Conservation (phyloP, 1,140 invertebrate species). For the Cylas formicarius region DNA sequence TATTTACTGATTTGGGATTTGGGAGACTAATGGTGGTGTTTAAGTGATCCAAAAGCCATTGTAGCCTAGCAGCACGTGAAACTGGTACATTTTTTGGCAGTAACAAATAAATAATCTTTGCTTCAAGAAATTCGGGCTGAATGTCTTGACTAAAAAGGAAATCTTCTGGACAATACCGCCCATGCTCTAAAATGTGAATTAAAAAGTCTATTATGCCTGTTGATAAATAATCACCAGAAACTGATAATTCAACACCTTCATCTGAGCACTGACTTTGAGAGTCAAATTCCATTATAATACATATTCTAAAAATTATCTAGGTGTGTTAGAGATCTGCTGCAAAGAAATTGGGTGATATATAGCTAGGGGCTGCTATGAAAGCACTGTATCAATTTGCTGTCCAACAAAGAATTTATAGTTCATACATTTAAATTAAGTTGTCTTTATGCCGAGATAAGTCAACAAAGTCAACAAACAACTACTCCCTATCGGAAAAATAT, state of each 20-base stretch:
- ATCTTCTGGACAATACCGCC: constrained; percentile 24
- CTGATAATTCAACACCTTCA: constrained; percentile 34
- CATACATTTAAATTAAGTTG: too few species aligned
- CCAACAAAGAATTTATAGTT: too few species aligned
- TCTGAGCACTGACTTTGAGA: constrained; percentile 33
- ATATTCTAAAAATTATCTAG: too few species aligned
- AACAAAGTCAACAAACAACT: too few species aligned
- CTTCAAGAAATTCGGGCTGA: constrained; percentile 48
- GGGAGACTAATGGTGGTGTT: constrained; percentile 54
- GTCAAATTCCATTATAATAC: constrained; percentile 34
- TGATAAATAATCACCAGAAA: constrained; percentile 24
- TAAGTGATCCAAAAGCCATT: constrained; percentile 68
- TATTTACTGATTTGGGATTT: constrained; percentile 34
- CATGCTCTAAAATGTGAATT: constrained; percentile 24
- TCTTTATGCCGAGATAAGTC: too few species aligned
- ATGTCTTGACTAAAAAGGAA: constrained; percentile 27
- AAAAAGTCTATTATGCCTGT: not conserved
- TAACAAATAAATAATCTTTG: constrained; percentile 59
- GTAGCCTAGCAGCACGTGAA: constrained; percentile 65
- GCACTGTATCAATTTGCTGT: too few species aligned
- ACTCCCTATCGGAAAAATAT: too few species aligned
- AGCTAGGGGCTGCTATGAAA: too few species aligned
- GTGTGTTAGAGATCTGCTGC: too few species aligned
- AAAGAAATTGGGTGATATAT: too few species aligned
- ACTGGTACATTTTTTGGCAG: constrained; percentile 70